Conservation (phyloP, 2,888 invertebrate genomes). For the Tridacna crocea region DNA sequence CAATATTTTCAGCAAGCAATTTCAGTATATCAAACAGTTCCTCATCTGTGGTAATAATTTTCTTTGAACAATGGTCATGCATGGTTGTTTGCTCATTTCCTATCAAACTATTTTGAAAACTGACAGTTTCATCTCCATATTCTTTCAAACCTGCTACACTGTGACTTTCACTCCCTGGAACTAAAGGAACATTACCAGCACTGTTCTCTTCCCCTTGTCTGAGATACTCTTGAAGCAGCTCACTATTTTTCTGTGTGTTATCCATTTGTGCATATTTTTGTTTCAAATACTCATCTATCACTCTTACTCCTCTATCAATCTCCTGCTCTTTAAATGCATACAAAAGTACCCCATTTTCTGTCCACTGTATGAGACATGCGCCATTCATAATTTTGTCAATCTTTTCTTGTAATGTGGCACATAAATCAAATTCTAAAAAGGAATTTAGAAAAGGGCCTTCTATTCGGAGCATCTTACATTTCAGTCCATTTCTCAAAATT, state of each 20-base stretch:
- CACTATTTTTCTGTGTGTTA: not conserved
- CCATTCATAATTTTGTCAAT: not conserved
- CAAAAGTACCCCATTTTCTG: not conserved
- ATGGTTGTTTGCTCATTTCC: not conserved
- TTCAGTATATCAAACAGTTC: constrained; percentile 7
- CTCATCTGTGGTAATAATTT: not conserved
- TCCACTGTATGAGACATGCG: not conserved
- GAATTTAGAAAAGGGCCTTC: not conserved
- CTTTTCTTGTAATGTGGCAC: not conserved
- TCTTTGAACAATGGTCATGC: not conserved
- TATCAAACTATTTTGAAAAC: not conserved
- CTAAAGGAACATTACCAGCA: not conserved
- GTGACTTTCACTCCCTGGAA: not conserved
- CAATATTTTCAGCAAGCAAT: constrained; percentile 10
- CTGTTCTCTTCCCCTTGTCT: not conserved
- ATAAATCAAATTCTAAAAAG: not conserved
- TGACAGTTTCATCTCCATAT: not conserved
- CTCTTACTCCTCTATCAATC: not conserved
- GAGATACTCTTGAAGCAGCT: not conserved
- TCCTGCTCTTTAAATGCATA: not conserved
- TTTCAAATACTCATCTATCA: not conserved
- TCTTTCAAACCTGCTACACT: constrained; percentile 3
- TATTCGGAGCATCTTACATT: not conserved
- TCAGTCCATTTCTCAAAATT: not conserved
- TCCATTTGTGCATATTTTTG: not conserved